Base-by-base conservation (phyloP, 2,888 invertebrate genomes). In the Theristus sp. region DNA sequence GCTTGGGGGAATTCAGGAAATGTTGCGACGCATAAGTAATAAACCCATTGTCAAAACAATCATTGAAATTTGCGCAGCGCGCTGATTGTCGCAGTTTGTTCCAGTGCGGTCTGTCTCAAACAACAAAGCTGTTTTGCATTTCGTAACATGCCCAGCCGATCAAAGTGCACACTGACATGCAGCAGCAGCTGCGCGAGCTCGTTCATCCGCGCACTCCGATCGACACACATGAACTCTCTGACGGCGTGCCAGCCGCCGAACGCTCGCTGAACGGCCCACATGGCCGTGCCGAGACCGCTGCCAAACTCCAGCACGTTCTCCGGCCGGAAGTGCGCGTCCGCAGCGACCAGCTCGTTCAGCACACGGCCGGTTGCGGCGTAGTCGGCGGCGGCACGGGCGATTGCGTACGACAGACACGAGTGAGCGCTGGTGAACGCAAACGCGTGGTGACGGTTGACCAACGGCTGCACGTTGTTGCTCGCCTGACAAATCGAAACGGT, bases 251-350 rank as follows among this genome's bases (percentile, higher is more conserved):
- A 17, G 6, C 38, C 38, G 38, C 38, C 38, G 10, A 38, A 38
- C 6, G 10, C 10, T 38, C 10, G 17, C 17, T 17, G 38, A 6
- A 38, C 38, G 38, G n/a, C 38, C 38, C 38, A 38, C 38, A 38
- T 6, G 38, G 10, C 17, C 10, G 38, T 38, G 38, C 38, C 38
- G 2, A 87, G 77, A 0, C 94, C 94, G 3, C 90, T 87, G 0
- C 93, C 94, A 75, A 87, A 89, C 77, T 94, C 91, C 67, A 91
- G 85, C 65, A 89, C 81, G 62, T 83, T 82, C 62, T 80, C 77
- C 0, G 93, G 93, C 54, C 2, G 3, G n/a, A 49, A 49, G 20
- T 24, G n/a, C 49, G 49, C 13, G n/a, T 49, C 49, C n/a, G n/a
- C 20, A 27, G 28, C 10, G 3, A 6, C 10, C 3, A 91, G 84